Base-by-base conservation (phyloP, 1,140 invertebrate species). In the Drosophila pseudoobscura region DNA sequence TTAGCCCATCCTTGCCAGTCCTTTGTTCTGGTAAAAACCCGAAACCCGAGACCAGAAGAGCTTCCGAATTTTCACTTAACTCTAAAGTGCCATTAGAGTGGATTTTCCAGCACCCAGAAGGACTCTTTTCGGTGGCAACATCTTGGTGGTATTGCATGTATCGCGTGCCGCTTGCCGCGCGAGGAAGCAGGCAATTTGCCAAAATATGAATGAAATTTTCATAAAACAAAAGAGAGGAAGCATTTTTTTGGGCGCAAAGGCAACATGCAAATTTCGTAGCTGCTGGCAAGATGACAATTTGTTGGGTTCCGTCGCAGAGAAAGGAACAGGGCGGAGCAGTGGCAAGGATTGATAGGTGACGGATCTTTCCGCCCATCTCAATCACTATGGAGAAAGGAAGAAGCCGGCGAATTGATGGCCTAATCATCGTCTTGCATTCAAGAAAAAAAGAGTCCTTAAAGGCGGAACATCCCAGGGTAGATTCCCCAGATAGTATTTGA, bases 1-100 rank as follows among this genome's bases (percentile, higher is more conserved):
- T 35, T 11, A 66, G 52, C 17, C 13, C 59, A 58, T 22, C 26
- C 8, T 39, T 17, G 41, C 15, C 11, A 3, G 3, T 35, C 3
- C 9, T 35, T 3, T 35, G 20, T 2, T 20, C 20, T 20, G 2
- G 20, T 2, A 20, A 20, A 20, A 20, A 20, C 20, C 20, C 20
- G 20, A 20, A 20, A 20, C 20, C 20, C 2, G 24, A 7, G 7
- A 11, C n/a, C 22, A 57, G 7, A 24, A 20, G 49, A 49, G 44
- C 51, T 69, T 49, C 4, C 26, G 49, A 46, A 24, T 43, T 74
- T 57, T 63, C 45, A 31, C 77, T 70, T 71, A 58, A 13, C 76
- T 54, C 41, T 26, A 55, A 60, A 68, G 66, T 76, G 49, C 43
- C 53, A 73, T 76, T 74, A 63, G 73, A 74, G 65, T 0, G 31